Evolutionary conservation across 2,888 invertebrate species (phyloP), one percentile per base, ranked within the genome.

Genomic region (Choreutis nemorana): DNA sequence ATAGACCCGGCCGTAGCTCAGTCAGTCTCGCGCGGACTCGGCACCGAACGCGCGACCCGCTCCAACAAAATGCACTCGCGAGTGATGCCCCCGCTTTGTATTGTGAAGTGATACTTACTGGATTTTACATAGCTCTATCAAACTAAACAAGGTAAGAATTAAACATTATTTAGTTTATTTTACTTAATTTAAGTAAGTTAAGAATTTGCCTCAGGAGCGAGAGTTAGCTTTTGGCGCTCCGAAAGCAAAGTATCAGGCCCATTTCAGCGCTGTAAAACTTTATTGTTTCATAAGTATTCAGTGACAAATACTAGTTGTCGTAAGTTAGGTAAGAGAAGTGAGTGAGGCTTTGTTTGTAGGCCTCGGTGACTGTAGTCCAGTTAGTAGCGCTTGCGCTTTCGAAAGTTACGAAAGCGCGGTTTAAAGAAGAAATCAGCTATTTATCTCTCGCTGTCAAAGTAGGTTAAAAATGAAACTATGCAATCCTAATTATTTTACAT

Each of bases 21-120:
- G 32, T 32, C n/a, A n/a, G n/a, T n/a, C n/a, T n/a, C 33, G 34
- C 33, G 40, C 41, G 30, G 32, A 35, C 31, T 32, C 23, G 23
- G 29, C 40, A 42, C 62, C 71, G 73, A 71, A 54, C 60, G 60
- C 62, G 65, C 61, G 61, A 65, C 63, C 59, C 64, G 56, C 49
- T 54, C 65, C 42, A 34, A 49, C 41, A 55, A 60, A 61, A 55
- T 63, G 55, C 46, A 45, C 57, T 44, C 44, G 34, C 48, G 46
- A 47, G 49, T 57, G 47, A 51, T 18, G 65, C 47, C 56, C 72
- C 75, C 64, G 56, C 60, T 51, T 46, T n/a, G 60, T 40, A 51
- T 49, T 55, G 71, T 75, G 70, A 66, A 73, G 75, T 75, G 75
- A 68, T 45, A 48, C 31, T 28, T 28, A 13, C 8, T 6, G 6